Evolutionary conservation across 2,888 invertebrate genomes (phyloP).

Genomic region (Athripsodes cinereus): DNA sequence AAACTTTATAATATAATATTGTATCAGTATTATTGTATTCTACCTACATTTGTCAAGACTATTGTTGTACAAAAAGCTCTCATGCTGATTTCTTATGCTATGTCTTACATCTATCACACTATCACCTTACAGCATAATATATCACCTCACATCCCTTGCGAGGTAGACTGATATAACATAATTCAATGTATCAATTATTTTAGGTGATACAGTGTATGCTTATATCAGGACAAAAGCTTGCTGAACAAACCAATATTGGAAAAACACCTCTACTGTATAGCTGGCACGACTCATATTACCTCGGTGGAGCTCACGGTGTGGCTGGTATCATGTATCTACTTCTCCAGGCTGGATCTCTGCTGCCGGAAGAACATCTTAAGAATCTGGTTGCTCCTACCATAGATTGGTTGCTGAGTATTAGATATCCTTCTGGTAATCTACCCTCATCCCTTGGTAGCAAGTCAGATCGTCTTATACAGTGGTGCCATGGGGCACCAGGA

Average conservation of each 20-base stretch:
- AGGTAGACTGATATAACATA: too few species aligned
- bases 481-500: constrained; percentile 94
- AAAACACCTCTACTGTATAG: constrained; percentile 70
- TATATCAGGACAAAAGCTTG: constrained; percentile 56
- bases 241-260: constrained; percentile 38
- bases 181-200: constrained; percentile 22
- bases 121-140: too few species aligned
- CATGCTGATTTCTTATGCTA: too few species aligned
- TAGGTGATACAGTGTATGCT: constrained; percentile 60
- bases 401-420: constrained; percentile 54
- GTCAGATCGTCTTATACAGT: constrained; percentile 76
- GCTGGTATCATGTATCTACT: constrained; percentile 79
- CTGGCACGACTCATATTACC: constrained; percentile 82
- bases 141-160: too few species aligned
- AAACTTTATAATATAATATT: too few species aligned
- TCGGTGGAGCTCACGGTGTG: constrained; percentile 87
- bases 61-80: too few species aligned
- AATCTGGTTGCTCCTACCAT: constrained; percentile 57
- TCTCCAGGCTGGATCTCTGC: constrained; percentile 58
- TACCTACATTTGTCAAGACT: too few species aligned
- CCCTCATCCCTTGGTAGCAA: constrained; percentile 68
- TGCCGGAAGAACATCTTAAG: constrained; percentile 52
- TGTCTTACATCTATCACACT: too few species aligned
- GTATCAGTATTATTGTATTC: too few species aligned
- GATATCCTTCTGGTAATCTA: constrained; percentile 62